Evolutionary conservation across 2,888 invertebrate genomes (phyloP), one percentile per base, ranked within the genome.

Genomic region (Hipparchia sbordonii): DNA sequence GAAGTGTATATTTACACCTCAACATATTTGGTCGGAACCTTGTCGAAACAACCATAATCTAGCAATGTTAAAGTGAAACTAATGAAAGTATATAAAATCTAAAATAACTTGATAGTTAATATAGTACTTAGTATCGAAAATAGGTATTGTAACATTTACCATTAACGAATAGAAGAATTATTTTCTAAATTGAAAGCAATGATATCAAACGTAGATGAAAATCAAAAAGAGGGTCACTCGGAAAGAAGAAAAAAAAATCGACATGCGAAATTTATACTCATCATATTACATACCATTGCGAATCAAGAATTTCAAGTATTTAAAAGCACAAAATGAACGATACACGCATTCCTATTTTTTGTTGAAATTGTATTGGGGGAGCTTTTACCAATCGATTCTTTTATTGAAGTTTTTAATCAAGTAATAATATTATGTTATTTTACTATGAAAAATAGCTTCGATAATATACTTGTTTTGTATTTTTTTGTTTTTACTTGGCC

Each of bases 221-320:
- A 2, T 39, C 39, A 39, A 39, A 39, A 82, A 82, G 82, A 85
- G 86, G 87, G 87, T 84, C 80, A 82, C 74, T 75, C 77, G 76
- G 79, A 79, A 82, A 85, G 78, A 83, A 80, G 81, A n/a, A 77
- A 82, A 83, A 86, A 85, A 84, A 83, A 84, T 82, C 81, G 82
- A 82, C 84, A 86, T 87, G 84, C 85, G 84, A 87, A 87, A 87
- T 89, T 85, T 88, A 87, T 87, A 87, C 85, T 87, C 89, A 87
- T 89, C 86, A 89, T 89, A 89, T 89, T 86, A 87, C 90, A 87
- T 91, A 87, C 85, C 87, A 76, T 76, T 81, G 80, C 80, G 82
- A 82, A 86, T 87, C 77, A 81, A 83, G 89, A 88, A 91, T 90
- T 86, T 82, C 82, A 87, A 88, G 84, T 85, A 91, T 90, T 89